phyloP scores from a whole-genome alignment of 2,888 invertebrate genomes.

The Digitonthophagus gazella region DNA sequence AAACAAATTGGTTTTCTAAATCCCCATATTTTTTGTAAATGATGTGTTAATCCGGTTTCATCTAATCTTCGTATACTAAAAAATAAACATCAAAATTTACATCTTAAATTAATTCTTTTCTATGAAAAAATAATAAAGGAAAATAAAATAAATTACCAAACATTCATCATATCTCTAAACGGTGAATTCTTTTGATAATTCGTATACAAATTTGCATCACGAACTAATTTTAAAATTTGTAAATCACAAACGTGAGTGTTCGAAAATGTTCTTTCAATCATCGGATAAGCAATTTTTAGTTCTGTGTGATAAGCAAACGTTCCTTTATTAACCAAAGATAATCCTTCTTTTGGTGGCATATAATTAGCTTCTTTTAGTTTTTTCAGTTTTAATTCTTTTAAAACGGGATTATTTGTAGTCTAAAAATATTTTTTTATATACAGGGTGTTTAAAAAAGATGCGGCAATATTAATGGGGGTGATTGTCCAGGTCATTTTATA shows the following conservation, averaged over 20 bases:
- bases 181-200: slow-evolving; percentile 62
- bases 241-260: slow-evolving; percentile 68
- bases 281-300: slow-evolving; percentile 64
- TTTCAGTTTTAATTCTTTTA: slow-evolving; percentile 60
- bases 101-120: neutral
- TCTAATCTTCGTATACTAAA: slow-evolving; percentile 4
- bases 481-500: no score
- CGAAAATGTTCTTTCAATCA: slow-evolving; percentile 62
- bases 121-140: neutral
- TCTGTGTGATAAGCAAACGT: slow-evolving; percentile 72
- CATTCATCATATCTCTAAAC: slow-evolving; percentile 60
- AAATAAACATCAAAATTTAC: neutral
- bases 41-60: neutral
- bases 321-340: slow-evolving; percentile 60
- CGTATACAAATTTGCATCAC: slow-evolving; percentile 58
- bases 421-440: neutral
- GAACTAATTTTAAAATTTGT: slow-evolving; percentile 61
- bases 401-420: slow-evolving; percentile 33
- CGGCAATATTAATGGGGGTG: no score
- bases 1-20: slow-evolving; percentile 3
- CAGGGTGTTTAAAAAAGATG: no score
- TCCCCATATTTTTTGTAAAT: neutral
- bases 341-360: slow-evolving; percentile 54
- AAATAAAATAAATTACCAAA: slow-evolving; percentile 44
- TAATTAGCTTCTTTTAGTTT: slow-evolving; percentile 47